Evolutionary conservation across 1,140 invertebrate species (phyloP), one percentile per base, ranked within the genome.

Genomic region (Drosophila cardini): DNA sequence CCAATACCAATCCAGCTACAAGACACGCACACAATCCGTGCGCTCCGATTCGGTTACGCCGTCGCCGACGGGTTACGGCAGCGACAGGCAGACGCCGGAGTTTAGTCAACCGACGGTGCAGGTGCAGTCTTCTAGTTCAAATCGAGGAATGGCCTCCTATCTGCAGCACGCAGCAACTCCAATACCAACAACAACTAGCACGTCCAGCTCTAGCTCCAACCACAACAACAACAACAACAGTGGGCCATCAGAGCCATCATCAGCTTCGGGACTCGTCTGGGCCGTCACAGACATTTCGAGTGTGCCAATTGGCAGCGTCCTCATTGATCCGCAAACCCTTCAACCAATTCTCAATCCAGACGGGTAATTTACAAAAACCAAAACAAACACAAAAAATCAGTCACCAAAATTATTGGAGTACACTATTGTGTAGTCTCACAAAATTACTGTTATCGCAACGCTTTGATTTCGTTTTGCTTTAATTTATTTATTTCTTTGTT

Each of bases 271-370:
- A 77, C 93, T 97, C 1, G 95, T 97, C 89, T 98, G 97, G 96
- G 96, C 96, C 45, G 96, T 97, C 7, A 96, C 96, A 40, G 96
- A 96, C 93, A 94, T 97, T 87, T 94, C 96, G 16, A 95, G 94
- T 65, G 96, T 98, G 38, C 97, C 97, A 57, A 93, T 95, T 60
- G 97, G 97, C 48, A 97, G 96, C 78, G 93, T 98, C 70, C 95
- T 98, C 69, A 97, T 98, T 84, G 96, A 98, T 92, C 97, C 97
- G 26, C 96, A 95, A 92, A 95, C 94, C 80, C 94, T 95, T 21
- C 93, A 94, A 91, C 94, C 95, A 63, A 93, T 94, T 83, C 93
- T 94, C 80, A 96, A 96, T 92, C 90, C 93, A 71, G 95, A 96
- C 92, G 95, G 95, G 91, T 92, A 92, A 91, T 92, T 92, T 90